Evolutionary conservation across 2,797 vertebrate genomes (phyloP).

Genomic region (Neoniphon sammara): DNA sequence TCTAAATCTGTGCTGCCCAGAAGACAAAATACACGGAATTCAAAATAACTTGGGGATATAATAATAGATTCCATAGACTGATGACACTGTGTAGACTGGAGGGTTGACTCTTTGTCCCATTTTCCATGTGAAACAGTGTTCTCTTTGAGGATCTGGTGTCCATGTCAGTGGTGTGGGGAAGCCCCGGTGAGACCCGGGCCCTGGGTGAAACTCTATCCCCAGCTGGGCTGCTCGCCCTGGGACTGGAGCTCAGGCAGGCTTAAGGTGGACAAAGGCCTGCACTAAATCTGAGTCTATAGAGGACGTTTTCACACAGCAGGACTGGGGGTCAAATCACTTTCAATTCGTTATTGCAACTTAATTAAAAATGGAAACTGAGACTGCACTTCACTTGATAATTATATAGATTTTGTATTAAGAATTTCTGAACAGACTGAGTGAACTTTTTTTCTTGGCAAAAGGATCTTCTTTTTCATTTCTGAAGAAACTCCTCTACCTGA

Average conservation of each 20-base stretch:
- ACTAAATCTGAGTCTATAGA: constrained; percentile 14
- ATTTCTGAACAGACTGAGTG: constrained; percentile 2
- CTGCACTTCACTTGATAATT: background rate
- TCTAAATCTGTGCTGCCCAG: background rate
- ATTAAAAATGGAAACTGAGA: background rate
- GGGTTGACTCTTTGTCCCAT: constrained; percentile 1
- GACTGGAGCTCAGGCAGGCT: constrained; percentile 2
- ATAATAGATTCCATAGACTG: constrained; percentile 1
- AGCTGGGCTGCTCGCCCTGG: constrained; percentile 18
- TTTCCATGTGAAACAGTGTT: constrained; percentile 34
- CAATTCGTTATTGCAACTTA: background rate
- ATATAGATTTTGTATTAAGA: too few species aligned
- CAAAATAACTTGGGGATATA: background rate
- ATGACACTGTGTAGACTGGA: constrained; percentile 2
- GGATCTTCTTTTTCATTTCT: background rate
- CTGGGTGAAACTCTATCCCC: constrained; percentile 51
- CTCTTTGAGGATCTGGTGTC: constrained; percentile 50
- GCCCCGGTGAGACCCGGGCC: constrained; percentile 33
- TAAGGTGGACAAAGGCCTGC: constrained; percentile 25
- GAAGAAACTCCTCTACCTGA: background rate
- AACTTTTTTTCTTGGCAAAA: background rate
- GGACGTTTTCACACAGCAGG: constrained; percentile 1
- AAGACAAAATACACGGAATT: background rate
- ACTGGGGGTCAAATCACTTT: background rate
- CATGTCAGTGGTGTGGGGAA: constrained; percentile 47